Base-by-base conservation (phyloP, 2,888 invertebrate species). In the Lasioglossum pauxillum region DNA sequence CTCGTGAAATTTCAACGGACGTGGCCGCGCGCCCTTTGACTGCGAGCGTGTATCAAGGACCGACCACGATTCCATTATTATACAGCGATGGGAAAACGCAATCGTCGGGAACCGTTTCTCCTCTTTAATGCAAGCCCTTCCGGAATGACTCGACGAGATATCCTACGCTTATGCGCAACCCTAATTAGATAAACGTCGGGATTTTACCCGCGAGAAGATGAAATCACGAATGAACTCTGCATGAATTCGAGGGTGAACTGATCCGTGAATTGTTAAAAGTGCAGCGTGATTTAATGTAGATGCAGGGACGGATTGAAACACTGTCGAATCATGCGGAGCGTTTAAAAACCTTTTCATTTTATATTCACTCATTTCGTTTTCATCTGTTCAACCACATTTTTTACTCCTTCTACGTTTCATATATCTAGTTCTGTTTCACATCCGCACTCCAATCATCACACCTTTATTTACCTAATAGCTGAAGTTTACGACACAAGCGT, bases 21-120 rank as follows among this genome's bases (percentile, higher is more conserved):
- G 60, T 5, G 60, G 60, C 14, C 60, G 27, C 14, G 14, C 60
- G 80, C 78, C 75, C 86, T 89, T 89, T 89, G 85, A 90, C 83
- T 64, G 72, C 31, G 19, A 27, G 4, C 57, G 10, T 4, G 38
- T 82, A 74, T 64, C 83, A 73, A 8, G 72, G 78, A 77, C 85
- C 75, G 79, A 75, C 83, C 78, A n/a, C 75, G 69, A 76, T 76
- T 57, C 8, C 79, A 35, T 80, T 77, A 69, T 79, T 5, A 35
- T 35, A 53, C 35, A 27, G 5, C 53, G 12, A 60, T 60, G 60
- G 60, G 60, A 31, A 16, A 60, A 60, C 60, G 60, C 60, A 60
- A 60, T 60, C 60, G 60, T 31, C 14, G 27, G 27, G 27, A 60
- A 60, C 27, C 27, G 60, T 27, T 60, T 27, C 27, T 14, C 60